Percentiles rank a stretch among this genome's conserved stretches.
Conservation (phyloP, 2,113 vertebrate species). For the Coptodon bakossiorum region DNA sequence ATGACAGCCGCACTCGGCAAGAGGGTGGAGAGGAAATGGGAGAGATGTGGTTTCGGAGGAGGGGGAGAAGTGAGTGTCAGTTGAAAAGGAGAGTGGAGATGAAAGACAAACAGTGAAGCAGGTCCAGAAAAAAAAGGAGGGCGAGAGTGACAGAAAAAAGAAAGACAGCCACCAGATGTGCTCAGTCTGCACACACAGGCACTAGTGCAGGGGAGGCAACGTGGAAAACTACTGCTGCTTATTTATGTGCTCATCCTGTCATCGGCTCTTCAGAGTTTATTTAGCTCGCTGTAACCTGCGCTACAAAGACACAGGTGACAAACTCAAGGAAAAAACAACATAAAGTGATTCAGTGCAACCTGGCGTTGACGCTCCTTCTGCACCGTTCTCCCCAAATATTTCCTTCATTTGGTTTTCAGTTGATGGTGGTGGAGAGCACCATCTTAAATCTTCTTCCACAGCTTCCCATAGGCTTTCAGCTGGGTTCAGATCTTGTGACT, state of each 20-base stretch:
- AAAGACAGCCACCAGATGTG: constrained; percentile 47
- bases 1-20: constrained; percentile 53
- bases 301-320: background rate
- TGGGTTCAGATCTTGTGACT: background rate
- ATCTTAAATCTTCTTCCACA: background rate
- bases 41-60: constrained; percentile 36
- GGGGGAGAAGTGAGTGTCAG: constrained; percentile 39
- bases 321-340: background rate
- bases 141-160: background rate
- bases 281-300: background rate
- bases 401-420: background rate
- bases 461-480: background rate
- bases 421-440: background rate
- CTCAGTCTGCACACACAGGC: background rate
- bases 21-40: constrained; percentile 39
- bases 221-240: background rate
- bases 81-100: constrained; percentile 61
- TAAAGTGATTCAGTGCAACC: background rate
- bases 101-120: constrained; percentile 53
- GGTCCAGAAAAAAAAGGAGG: constrained; percentile 20
- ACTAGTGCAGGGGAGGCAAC: background rate
- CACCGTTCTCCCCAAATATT: background rate
- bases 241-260: background rate
- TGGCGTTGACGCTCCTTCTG: background rate
- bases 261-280: background rate